phyloP scores from a whole-genome alignment of 2,888 invertebrate species.

The Synanthedon tipuliformis region DNA sequence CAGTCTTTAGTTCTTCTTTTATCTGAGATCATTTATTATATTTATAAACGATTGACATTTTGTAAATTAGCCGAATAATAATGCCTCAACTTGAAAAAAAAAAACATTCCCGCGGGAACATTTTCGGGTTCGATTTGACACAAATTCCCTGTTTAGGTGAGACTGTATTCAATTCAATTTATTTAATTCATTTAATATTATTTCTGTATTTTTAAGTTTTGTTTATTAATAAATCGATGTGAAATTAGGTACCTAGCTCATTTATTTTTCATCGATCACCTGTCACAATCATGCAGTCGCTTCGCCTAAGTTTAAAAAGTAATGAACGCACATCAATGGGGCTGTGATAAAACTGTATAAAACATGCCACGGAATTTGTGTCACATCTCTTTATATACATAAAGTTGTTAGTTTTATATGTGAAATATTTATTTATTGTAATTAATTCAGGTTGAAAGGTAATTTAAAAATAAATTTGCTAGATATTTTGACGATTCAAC shows the following conservation, averaged over 20 bases:
- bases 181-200: neutral
- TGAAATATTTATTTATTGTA: constrained; percentile 28
- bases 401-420: constrained; percentile 16
- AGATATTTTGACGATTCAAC: too few species aligned
- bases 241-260: neutral
- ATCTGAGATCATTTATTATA: too few species aligned
- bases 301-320: constrained; percentile 12
- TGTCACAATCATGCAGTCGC: constrained; percentile 17
- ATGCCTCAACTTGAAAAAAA: neutral
- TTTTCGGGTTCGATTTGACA: neutral
- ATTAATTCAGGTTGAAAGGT: constrained; percentile 9
- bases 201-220: neutral
- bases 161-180: neutral
- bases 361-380: constrained; percentile 28
- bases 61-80: too few species aligned
- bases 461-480: constrained; percentile 2
- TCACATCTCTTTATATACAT: constrained; percentile 34
- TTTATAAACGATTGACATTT: too few species aligned
- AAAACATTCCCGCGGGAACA: neutral
- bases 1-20: too few species aligned
- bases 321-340: constrained; percentile 54
- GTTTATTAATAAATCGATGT: neutral
- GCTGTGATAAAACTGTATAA: constrained; percentile 59
- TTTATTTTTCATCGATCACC: neutral
- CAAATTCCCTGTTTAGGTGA: neutral